phyloP scores from a whole-genome alignment of 2,888 invertebrate genomes.

The Drosophila nr. medialis region DNA sequence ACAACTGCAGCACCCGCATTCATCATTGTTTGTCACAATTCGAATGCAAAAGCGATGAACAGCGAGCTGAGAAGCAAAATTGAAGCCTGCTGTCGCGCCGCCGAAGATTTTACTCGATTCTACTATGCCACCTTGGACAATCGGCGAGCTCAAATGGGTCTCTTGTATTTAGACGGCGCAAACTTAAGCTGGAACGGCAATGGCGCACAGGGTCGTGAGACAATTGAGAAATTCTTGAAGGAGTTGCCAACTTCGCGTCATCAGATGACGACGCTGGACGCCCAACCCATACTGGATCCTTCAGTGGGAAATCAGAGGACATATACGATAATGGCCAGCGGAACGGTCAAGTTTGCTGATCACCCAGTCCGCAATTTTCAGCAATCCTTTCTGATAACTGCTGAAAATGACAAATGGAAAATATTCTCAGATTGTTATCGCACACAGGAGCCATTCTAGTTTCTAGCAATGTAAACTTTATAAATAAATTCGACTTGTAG shows the following conservation, averaged over 20 bases:
- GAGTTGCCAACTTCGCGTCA: slow-evolving; percentile 94
- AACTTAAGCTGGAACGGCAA: slow-evolving; percentile 97
- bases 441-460: slow-evolving; percentile 87
- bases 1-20: not conserved
- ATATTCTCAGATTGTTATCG: slow-evolving; percentile 95
- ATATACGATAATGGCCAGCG: slow-evolving; percentile 93
- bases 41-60: slow-evolving; percentile 1
- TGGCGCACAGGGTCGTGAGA: slow-evolving; percentile 91
- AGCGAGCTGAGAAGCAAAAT: slow-evolving; percentile 88
- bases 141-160: slow-evolving; percentile 91
- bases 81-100: slow-evolving; percentile 93
- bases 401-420: slow-evolving; percentile 96
- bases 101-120: slow-evolving; percentile 94
- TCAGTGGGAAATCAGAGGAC: slow-evolving; percentile 92
- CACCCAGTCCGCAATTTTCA: slow-evolving; percentile 89
- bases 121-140: slow-evolving; percentile 96
- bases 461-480: not conserved
- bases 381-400: slow-evolving; percentile 95
- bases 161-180: slow-evolving; percentile 93
- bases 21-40: not conserved
- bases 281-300: slow-evolving; percentile 93
- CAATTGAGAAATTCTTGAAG: slow-evolving; percentile 93
- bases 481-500: not conserved
- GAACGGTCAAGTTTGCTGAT: slow-evolving; percentile 90
- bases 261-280: slow-evolving; percentile 91